These are phyloP conservation scores for Electrona antarctica DNA, from an alignment of 2,113 vertebrate species.

Conservation along the genomic window DNA sequence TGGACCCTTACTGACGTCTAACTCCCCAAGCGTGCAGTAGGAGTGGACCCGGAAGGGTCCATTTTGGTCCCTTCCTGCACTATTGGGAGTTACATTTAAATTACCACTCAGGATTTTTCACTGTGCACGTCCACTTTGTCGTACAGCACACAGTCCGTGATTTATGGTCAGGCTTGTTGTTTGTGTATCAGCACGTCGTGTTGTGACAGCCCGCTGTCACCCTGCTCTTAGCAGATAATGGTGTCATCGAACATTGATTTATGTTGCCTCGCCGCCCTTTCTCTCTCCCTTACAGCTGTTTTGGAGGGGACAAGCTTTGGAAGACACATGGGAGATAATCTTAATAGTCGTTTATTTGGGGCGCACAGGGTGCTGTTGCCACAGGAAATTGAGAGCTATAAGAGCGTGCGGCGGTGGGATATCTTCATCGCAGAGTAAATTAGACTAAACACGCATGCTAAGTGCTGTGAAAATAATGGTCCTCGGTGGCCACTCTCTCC, in stretches of 20 bases:
- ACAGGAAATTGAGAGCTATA: conserved; percentile 29
- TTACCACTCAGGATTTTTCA: too few species aligned
- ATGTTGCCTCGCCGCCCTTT: background rate
- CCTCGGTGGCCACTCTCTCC: background rate
- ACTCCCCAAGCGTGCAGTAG: too few species aligned
- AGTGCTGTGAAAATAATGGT: background rate
- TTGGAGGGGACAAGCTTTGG: background rate
- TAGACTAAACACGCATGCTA: background rate
- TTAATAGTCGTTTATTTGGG: conserved; percentile 13
- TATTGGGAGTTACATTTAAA: too few species aligned
- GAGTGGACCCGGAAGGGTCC: too few species aligned
- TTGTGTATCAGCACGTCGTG: background rate
- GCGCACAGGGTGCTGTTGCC: conserved; percentile 10
- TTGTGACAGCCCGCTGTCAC: background rate
- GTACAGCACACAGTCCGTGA: background rate
- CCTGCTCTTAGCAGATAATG: background rate
- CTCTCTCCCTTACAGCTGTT: background rate
- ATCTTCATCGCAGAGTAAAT: conserved; percentile 16
- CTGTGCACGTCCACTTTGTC: background rate
- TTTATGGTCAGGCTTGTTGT: background rate
- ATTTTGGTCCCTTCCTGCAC: too few species aligned
- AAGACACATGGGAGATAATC: background rate
- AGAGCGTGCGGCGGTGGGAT: conserved; percentile 8
- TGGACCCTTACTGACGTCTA: too few species aligned
- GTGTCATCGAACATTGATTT: background rate